These are phyloP conservation scores for Anoplophora glabripennis DNA, from an alignment of 1,140 invertebrate species.

Conservation along the genomic window DNA sequence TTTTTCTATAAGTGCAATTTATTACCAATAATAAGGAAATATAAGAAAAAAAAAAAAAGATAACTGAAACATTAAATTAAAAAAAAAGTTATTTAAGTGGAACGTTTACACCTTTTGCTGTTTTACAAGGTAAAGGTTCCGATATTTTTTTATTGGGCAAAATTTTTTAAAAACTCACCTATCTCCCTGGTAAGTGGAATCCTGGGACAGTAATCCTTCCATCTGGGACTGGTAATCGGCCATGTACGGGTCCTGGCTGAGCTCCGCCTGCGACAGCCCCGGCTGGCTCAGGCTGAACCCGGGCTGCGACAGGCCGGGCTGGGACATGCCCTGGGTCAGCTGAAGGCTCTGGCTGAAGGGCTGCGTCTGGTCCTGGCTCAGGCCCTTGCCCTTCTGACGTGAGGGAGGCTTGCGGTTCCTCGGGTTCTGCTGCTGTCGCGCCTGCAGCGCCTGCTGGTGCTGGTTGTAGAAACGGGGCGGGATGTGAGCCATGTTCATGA, in stretches of 20 bases:
- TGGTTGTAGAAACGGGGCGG: conserved; percentile 86
- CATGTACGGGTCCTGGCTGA: conserved; percentile 84
- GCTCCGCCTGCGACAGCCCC: conserved; percentile 73
- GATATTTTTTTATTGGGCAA: too few relatives aligned
- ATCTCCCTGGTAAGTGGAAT: conserved; percentile 80
- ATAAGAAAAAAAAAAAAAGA: too few relatives aligned
- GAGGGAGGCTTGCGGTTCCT: conserved; percentile 41
- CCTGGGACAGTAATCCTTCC: conserved; percentile 91
- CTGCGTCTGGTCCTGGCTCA: conserved; percentile 58
- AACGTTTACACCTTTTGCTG: too few relatives aligned
- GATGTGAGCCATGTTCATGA: conserved; percentile 88
- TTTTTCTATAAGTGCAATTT: too few relatives aligned
- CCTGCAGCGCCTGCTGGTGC: conserved; percentile 67
- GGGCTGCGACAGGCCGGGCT: conserved; percentile 69
- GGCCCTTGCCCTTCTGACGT: conserved; percentile 34
- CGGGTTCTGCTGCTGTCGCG: conserved; percentile 43
- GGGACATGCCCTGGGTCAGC: conserved; percentile 66
- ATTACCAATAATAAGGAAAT: too few relatives aligned
- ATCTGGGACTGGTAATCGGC: conserved; percentile 92
- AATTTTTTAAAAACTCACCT: conserved; percentile 51
- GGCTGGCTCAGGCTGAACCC: conserved; percentile 63
- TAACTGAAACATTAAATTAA: too few relatives aligned
- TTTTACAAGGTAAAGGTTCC: too few relatives aligned
- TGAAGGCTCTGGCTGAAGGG: conserved; percentile 61
- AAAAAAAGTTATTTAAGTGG: too few relatives aligned